Evolutionary conservation across 2,888 invertebrate genomes (phyloP), one percentile per base, ranked within the genome.

Genomic region (Drosophila rubida): DNA sequence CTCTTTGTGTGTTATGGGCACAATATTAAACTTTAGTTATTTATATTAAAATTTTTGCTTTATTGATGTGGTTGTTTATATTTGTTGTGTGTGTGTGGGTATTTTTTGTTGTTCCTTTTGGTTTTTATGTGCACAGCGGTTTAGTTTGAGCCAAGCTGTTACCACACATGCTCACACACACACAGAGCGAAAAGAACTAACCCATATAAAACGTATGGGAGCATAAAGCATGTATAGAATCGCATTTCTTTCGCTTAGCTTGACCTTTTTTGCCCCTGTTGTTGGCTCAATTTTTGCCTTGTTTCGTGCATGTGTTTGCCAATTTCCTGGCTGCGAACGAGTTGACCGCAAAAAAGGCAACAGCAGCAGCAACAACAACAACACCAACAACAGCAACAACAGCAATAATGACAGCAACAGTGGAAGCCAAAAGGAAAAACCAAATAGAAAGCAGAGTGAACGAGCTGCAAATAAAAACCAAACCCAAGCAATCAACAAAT

Each of bases 401-500:
- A 32, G n/a, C 5, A 32, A 32, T 11, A 30, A 11, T 11, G 54
- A 39, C 48, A 69, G 44, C 19, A 39, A n/a, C 30, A 44, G 23
- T 23, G 6, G 27, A 44, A 57, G 37, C 27, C 16, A 39, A 39
- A 71, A 67, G 62, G 64, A 77, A 77, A 79, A 73, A 72, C 55
- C 69, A 71, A 87, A 79, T 61, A 75, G 61, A 65, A 67, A 72
- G 58, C 69, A 63, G 69, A 75, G 45, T 70, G 49, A 64, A 67
- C 62, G 68, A 74, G 76, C 73, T 66, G 80, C 80, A 85, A 83
- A 83, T 83, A 83, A 81, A 83, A 87, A 75, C 55, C 72, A 79
- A 83, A 74, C 83, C 88, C 83, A 71, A 69, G 84, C 87, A 84
- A 87, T 84, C 83, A 84, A 74, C 83, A 83, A 84, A 87, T 85